A percentile compares a stretch with the other conserved stretches of the same genome.
Conservation (phyloP, 2,888 invertebrate genomes). For the Therioaphis trifolii region DNA sequence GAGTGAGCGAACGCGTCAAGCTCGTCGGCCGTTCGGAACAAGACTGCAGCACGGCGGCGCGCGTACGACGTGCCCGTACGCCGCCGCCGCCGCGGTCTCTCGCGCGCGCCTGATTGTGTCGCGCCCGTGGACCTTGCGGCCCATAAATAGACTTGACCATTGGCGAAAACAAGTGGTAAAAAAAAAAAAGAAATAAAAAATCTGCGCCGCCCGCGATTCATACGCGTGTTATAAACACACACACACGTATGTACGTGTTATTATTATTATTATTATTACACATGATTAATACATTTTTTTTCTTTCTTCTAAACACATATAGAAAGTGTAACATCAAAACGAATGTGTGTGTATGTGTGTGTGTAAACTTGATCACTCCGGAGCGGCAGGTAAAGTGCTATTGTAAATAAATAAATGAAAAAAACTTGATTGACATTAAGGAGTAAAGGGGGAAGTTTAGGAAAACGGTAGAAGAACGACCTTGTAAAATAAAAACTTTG, state of each 20-base stretch:
- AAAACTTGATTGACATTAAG: too few relatives aligned
- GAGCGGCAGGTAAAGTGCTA: too few relatives aligned
- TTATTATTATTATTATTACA: not conserved
- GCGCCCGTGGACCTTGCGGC: constrained; percentile 37
- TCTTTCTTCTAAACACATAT: too few relatives aligned
- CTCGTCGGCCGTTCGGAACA: constrained; percentile 15
- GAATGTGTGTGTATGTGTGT: too few relatives aligned
- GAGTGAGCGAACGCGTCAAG: too few relatives aligned
- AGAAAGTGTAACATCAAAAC: too few relatives aligned
- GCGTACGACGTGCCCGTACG: not conserved
- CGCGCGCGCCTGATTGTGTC: constrained; percentile 7
- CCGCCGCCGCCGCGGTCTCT: not conserved
- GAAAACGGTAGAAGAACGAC: too few relatives aligned
- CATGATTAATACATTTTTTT: not conserved
- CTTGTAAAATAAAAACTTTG: too few relatives aligned
- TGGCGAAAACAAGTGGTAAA: constrained; percentile 2
- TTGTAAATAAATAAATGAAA: too few relatives aligned
- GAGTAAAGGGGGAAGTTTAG: too few relatives aligned
- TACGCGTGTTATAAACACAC: not conserved
- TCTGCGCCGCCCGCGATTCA: constrained; percentile 3
- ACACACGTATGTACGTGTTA: not conserved
- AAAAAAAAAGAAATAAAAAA: constrained; percentile 20
- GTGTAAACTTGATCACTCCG: too few relatives aligned
- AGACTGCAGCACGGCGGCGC: constrained; percentile 6
- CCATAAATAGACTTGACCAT: constrained; percentile 62